These are phyloP conservation scores for Andricus curvator DNA, from an alignment of 2,888 invertebrate genomes.

Conservation along the genomic window DNA sequence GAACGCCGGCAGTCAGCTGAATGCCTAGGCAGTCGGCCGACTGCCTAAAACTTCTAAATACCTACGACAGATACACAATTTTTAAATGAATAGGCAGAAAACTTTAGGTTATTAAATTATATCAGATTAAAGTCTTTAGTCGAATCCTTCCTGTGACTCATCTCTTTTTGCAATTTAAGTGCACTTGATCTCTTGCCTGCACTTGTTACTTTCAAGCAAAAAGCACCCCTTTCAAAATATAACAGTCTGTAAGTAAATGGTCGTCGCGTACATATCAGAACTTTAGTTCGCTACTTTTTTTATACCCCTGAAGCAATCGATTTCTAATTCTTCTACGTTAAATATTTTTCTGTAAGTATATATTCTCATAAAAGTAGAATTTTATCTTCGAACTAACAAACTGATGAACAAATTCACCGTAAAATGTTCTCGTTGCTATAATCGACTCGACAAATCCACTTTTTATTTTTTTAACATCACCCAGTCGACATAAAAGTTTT, in stretches of 20 bases:
- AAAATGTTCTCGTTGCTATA: neutral
- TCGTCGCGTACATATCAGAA: constrained; percentile 14
- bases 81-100: no score
- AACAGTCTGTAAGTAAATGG: constrained; percentile 1
- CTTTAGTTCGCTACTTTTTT: constrained; percentile 4
- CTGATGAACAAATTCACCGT: neutral
- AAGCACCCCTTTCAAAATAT: neutral
- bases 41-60: no score
- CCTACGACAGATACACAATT: no score
- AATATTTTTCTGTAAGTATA: neutral
- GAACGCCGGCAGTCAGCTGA: no score
- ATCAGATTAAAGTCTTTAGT: no score
- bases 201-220: neutral
- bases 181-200: constrained; percentile 6
- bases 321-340: neutral
- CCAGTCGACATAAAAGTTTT: neutral
- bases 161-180: constrained; percentile 21
- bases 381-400: constrained; percentile 6
- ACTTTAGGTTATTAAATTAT: no score
- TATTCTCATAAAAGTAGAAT: neutral
- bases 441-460: neutral
- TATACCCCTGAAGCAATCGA: neutral
- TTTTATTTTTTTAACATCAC: neutral
- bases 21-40: no score
- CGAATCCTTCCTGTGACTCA: neutral